These are phyloP conservation scores for Pholis gunnellus DNA, from an alignment of 2,113 vertebrate genomes.

Conservation along the genomic window DNA sequence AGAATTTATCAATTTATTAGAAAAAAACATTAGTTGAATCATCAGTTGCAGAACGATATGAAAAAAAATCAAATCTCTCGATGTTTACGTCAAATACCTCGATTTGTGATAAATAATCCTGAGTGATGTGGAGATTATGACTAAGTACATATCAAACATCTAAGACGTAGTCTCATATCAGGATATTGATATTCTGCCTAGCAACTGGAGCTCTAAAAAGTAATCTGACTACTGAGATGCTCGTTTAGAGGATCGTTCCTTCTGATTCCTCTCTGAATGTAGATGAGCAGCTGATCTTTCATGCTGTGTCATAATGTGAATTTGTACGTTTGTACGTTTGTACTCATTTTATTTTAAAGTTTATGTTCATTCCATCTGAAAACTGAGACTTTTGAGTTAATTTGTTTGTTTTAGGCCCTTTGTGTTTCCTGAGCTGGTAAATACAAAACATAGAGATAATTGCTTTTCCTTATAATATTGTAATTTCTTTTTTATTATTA, in stretches of 20 bases:
- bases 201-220: no score
- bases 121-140: neutral
- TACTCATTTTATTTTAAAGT: neutral
- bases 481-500: neutral
- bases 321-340: neutral
- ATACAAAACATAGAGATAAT: neutral
- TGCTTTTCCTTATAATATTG: neutral
- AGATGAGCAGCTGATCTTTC: no score
- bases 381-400: neutral
- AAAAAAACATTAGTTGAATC: no score
- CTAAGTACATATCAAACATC: neutral
- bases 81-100: neutral
- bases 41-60: neutral
- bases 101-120: no score
- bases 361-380: neutral
- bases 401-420: neutral
- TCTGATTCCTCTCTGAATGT: neutral
- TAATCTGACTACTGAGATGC: no score
- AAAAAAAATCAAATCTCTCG: neutral
- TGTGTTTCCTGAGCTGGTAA: neutral
- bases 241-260: neutral
- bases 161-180: no score
- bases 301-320: constrained; percentile 20
- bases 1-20: neutral
- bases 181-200: neutral